These are phyloP conservation scores for Iguana delicatissima DNA, from an alignment of 2,797 vertebrate species.

Conservation along the genomic window DNA sequence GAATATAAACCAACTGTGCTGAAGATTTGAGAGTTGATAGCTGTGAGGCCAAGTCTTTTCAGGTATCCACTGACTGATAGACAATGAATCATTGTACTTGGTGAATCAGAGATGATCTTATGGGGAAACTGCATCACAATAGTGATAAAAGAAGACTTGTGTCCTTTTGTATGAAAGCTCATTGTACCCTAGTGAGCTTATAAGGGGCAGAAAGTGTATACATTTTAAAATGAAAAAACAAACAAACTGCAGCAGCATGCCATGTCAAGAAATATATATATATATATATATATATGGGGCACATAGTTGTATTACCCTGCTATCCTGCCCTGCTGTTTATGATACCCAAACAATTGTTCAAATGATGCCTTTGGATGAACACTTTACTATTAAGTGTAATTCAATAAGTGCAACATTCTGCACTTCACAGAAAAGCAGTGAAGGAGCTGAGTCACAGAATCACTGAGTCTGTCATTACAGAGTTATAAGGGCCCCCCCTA, in stretches of 20 bases:
- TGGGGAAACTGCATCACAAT: not conserved
- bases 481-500: no score
- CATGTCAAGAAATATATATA: not conserved
- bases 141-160: not conserved
- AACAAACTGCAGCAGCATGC: not conserved
- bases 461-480: no score
- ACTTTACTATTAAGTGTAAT: not conserved
- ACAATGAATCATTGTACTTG: not conserved
- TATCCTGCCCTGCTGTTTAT: not conserved
- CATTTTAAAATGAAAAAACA: not conserved
- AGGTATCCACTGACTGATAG: not conserved
- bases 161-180: not conserved
- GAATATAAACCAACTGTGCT: not conserved
- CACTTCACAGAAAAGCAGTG: not conserved
- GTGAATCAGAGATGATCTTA: not conserved
- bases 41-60: not conserved
- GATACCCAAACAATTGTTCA: not conserved
- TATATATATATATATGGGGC: not conserved
- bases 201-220: not conserved
- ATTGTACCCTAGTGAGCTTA: not conserved
- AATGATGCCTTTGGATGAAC: not conserved
- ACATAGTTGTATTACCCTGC: not conserved
- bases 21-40: not conserved
- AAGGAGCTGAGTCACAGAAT: not conserved
- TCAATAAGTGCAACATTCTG: not conserved